Percentiles rank a stretch among this genome's conserved stretches.
These are phyloP conservation scores for Trissolcus brochymenae DNA, from an alignment of 2,888 invertebrate species.

Conservation along the genomic window DNA sequence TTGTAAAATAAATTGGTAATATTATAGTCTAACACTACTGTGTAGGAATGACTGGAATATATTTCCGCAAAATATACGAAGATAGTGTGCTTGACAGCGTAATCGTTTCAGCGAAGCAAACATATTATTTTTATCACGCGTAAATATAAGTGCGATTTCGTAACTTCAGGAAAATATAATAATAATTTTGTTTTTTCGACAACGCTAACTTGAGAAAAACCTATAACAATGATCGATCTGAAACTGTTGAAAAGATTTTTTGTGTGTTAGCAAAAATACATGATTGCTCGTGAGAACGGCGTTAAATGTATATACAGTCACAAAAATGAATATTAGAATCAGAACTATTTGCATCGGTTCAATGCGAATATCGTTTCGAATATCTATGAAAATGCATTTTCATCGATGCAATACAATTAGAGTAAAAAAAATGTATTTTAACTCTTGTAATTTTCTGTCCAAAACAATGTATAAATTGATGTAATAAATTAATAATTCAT, in stretches of 20 bases:
- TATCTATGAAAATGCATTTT: background rate
- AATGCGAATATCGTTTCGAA: no score
- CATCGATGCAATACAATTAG: background rate
- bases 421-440: background rate
- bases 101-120: background rate
- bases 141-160: background rate
- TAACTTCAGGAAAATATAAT: background rate
- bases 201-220: background rate
- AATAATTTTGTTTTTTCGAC: background rate
- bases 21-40: no score
- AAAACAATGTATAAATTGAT: no score
- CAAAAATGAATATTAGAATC: no score
- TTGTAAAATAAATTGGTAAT: no score
- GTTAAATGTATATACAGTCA: constrained; percentile 26
- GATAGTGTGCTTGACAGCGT: no score
- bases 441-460: no score
- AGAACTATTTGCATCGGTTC: no score
- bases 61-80: no score
- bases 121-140: no score
- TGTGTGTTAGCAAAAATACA: constrained; percentile 8
- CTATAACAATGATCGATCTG: background rate
- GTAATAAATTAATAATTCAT: no score
- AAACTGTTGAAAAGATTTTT: background rate
- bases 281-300: constrained; percentile 26
- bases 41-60: no score